Evolutionary conservation across 1,140 invertebrate genomes (phyloP).

Genomic region (Planococcus citri): DNA sequence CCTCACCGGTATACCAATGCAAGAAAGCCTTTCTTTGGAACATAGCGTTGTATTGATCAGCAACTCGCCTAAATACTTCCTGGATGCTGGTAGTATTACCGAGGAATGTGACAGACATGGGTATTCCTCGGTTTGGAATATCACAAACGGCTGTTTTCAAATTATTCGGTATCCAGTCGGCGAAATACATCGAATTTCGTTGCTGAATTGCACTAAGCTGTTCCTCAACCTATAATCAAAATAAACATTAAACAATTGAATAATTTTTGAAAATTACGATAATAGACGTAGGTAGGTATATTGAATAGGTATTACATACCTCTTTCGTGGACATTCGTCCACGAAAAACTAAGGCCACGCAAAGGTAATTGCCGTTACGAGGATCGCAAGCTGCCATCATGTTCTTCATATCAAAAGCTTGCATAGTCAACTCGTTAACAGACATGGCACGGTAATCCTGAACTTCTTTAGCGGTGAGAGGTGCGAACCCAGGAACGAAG

Average conservation of each 20-base stretch:
- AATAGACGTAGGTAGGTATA: too few species aligned
- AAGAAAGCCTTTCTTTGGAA: slow-evolving; percentile 66
- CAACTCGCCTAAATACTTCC: slow-evolving; percentile 53
- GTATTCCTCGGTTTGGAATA: slow-evolving; percentile 54
- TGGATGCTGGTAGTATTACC: slow-evolving; percentile 59
- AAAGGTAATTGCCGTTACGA: slow-evolving; percentile 31
- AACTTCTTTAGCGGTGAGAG: slow-evolving; percentile 55
- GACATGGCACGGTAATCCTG: slow-evolving; percentile 66
- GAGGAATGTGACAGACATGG: slow-evolving; percentile 59
- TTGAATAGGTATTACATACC: slow-evolving; percentile 32
- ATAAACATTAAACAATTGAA: not conserved
- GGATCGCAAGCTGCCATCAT: slow-evolving; percentile 77
- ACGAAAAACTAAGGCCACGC: not conserved
- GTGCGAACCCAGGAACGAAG: slow-evolving; percentile 66
- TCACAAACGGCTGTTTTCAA: slow-evolving; percentile 62
- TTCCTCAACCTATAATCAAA: slow-evolving; percentile 36
- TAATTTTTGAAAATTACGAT: not conserved
- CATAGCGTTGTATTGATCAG: slow-evolving; percentile 55
- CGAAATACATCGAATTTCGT: slow-evolving; percentile 61
- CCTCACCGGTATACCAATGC: slow-evolving; percentile 64
- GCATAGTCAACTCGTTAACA: slow-evolving; percentile 52
- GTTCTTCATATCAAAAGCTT: slow-evolving; percentile 43
- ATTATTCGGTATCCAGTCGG: slow-evolving; percentile 75
- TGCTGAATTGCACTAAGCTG: slow-evolving; percentile 69
- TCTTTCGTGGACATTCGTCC: slow-evolving; percentile 46